Conservation (phyloP, 2,888 invertebrate genomes). For the Ommatoiulus sabulosus region DNA sequence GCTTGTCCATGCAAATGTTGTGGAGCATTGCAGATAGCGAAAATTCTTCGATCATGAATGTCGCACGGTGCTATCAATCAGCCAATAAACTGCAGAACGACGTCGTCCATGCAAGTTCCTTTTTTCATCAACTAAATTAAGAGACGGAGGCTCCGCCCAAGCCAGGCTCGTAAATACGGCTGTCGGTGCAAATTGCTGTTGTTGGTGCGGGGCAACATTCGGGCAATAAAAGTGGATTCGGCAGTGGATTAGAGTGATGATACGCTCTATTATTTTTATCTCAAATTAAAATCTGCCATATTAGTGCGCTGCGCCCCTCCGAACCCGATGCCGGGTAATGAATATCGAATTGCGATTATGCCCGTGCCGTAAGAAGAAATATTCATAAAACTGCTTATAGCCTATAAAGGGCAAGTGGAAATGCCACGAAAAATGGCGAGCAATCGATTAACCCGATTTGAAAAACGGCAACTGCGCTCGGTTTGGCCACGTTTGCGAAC, state of each 20-base stretch:
- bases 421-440: not conserved
- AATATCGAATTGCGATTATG: constrained; percentile 43
- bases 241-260: constrained; percentile 40
- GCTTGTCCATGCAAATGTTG: not conserved
- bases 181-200: not conserved
- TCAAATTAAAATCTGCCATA: constrained; percentile 40
- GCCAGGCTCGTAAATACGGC: not conserved
- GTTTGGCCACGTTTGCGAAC: not conserved
- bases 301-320: not conserved
- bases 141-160: not conserved
- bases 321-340: constrained; percentile 10
- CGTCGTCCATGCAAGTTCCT: not conserved
- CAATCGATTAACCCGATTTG: constrained; percentile 15
- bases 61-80: not conserved
- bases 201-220: not conserved
- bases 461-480: not conserved
- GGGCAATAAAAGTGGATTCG: constrained; percentile 1
- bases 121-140: constrained; percentile 6
- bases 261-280: constrained; percentile 36
- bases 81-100: not conserved
- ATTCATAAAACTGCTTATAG: not conserved
- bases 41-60: not conserved
- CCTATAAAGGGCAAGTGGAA: constrained; percentile 5
- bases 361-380: not conserved
- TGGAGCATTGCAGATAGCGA: not conserved